Conservation (phyloP, 2,888 invertebrate genomes). For the Physocephala rufipes region DNA sequence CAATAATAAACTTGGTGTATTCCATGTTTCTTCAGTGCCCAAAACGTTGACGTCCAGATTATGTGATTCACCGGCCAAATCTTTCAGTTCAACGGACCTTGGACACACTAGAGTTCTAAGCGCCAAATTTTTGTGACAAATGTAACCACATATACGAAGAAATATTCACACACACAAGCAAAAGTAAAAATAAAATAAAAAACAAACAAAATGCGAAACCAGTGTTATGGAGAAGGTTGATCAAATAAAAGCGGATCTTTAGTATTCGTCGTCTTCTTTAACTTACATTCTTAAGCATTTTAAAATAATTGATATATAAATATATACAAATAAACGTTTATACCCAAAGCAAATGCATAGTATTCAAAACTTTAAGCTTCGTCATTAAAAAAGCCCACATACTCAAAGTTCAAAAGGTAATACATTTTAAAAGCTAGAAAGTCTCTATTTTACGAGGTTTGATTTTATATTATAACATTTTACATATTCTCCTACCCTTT, state of each 20-base stretch:
- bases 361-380: not conserved
- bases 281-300: no score
- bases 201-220: conserved; percentile 47
- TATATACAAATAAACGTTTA: no score
- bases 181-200: conserved; percentile 49
- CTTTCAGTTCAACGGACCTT: conserved; percentile 67
- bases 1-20: conserved; percentile 81
- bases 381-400: not conserved
- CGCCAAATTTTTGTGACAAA: conserved; percentile 49
- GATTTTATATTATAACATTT: not conserved
- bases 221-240: conserved; percentile 37
- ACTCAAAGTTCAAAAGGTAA: not conserved
- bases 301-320: no score
- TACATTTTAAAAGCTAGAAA: not conserved
- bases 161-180: conserved; percentile 56
- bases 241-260: not conserved
- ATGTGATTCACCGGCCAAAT: conserved; percentile 70
- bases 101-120: conserved; percentile 67
- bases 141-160: conserved; percentile 57
- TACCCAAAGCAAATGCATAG: not conserved
- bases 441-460: not conserved
- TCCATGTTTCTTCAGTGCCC: conserved; percentile 88
- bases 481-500: not conserved
- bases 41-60: conserved; percentile 79
- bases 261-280: no score